These are phyloP conservation scores for Andinoacara biseriatus DNA, from an alignment of 2,113 vertebrate genomes.

Conservation along the genomic window DNA sequence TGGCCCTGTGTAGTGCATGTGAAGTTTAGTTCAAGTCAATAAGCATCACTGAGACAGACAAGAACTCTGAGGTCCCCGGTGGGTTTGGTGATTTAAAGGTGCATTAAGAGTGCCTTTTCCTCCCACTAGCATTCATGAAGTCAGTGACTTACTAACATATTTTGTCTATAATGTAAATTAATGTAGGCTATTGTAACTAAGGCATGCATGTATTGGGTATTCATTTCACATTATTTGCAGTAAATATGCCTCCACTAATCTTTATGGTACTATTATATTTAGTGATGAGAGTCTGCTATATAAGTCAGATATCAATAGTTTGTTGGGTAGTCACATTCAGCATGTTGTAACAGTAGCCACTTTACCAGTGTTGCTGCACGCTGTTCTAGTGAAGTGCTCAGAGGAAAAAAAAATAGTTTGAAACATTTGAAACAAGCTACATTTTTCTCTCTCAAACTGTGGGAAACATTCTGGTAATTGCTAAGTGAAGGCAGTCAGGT, in stretches of 20 bases:
- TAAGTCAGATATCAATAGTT: background rate
- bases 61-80: background rate
- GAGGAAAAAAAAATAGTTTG: background rate
- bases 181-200: background rate
- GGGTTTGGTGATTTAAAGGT: background rate
- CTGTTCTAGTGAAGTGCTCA: background rate
- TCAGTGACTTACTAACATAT: background rate
- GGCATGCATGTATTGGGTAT: background rate
- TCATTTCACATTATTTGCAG: background rate
- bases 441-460: background rate
- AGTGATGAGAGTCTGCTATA: background rate
- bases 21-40: conserved; percentile 1
- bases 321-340: background rate
- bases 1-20: background rate
- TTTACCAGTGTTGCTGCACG: background rate
- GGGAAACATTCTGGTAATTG: background rate
- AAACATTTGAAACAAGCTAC: background rate
- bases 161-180: background rate
- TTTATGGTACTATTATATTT: background rate
- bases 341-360: background rate
- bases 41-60: background rate
- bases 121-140: background rate
- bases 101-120: background rate
- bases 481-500: background rate
- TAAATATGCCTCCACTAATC: background rate